Base-by-base conservation (phyloP, 2,113 vertebrate species). In the Campylorhamphus procurvoides region DNA sequence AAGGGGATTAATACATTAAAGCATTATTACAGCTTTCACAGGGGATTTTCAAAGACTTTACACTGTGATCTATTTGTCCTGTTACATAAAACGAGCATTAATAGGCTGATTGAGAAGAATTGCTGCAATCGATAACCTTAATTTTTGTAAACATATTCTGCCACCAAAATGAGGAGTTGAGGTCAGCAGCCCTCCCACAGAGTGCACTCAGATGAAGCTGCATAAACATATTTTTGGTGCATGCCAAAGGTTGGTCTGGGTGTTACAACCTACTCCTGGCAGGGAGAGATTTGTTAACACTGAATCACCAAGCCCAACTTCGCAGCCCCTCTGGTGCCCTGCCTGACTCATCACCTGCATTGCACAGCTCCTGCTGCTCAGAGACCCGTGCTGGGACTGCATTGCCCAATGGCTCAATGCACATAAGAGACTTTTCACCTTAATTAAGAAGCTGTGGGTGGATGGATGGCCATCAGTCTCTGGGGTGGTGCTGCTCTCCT, bases 1-100 rank as follows among this genome's bases (percentile, higher is more conserved):
- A 98, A 97, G 97, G 90, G 96, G 97, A 98, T 98, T 98, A 98
- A 98, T 96, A 98, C 95, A 98, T 98, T 98, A 98, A 97, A 96
- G 97, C 97, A 97, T 97, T 96, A 98, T 97, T 97, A 97, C 88
- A 97, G 97, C 97, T 95, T 97, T 98, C 97, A 96, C 94, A 55
- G 50, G 96, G 97, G 98, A 98, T 98, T 98, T 98, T 97, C 96
- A 96, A 97, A 98, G 97, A 97, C 97, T 98, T 98, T 97, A 97
- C 94, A 90, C 97, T 89, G 84, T 97, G 96, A 98, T 98, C 97
- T 98, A 95, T 98, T 98, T 98, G 97, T 98, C 97, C 97, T 95
- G 90, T 98, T 98, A 97, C 93, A 97, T 96, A 97, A 97, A 98
- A 97, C 4, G 40, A 71, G 16, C 95, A 91, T 96, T 98, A 98